These are phyloP conservation scores for Pammene aurita DNA, from an alignment of 2,888 invertebrate species.

Conservation along the genomic window DNA sequence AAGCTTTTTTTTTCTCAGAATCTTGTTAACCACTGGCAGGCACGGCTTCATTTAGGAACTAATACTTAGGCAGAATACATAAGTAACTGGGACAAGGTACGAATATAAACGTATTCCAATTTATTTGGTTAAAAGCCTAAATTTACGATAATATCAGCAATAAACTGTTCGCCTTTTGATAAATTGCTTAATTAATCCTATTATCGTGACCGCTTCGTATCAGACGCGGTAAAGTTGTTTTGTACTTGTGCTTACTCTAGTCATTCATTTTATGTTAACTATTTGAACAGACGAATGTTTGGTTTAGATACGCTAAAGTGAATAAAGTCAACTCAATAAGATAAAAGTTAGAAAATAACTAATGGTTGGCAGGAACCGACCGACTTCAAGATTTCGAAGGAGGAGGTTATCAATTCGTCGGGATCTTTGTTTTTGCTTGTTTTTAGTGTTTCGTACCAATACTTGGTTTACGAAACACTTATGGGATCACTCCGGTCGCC, in stretches of 20 bases:
- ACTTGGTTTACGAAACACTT: too few relatives aligned
- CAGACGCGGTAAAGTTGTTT: slow-evolving; percentile 19
- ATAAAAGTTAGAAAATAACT: too few relatives aligned
- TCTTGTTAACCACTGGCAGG: not conserved
- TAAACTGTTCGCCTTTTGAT: slow-evolving; percentile 27
- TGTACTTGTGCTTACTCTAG: not conserved
- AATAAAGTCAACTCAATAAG: too few relatives aligned
- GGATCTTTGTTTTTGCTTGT: too few relatives aligned
- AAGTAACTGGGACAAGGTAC: not conserved
- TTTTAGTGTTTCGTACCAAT: too few relatives aligned
- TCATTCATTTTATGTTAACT: not conserved
- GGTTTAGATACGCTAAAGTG: not conserved
- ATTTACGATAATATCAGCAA: slow-evolving; percentile 27
- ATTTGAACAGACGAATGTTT: not conserved
- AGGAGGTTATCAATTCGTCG: too few relatives aligned
- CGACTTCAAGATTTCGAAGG: too few relatives aligned
- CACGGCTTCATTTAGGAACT: not conserved
- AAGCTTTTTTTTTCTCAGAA: not conserved
- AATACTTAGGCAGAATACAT: not conserved
- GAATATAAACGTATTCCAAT: slow-evolving; percentile 26
- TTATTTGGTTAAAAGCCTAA: slow-evolving; percentile 18
- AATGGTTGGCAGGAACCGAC: too few relatives aligned
- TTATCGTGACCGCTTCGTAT: slow-evolving; percentile 24
- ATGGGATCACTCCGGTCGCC: too few relatives aligned
- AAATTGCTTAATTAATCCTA: slow-evolving; percentile 34